A percentile compares a stretch with the other conserved stretches of the same genome.
phyloP scores from a whole-genome alignment of 2,888 invertebrate genomes.

The Xanthorhoe spadicearia region DNA sequence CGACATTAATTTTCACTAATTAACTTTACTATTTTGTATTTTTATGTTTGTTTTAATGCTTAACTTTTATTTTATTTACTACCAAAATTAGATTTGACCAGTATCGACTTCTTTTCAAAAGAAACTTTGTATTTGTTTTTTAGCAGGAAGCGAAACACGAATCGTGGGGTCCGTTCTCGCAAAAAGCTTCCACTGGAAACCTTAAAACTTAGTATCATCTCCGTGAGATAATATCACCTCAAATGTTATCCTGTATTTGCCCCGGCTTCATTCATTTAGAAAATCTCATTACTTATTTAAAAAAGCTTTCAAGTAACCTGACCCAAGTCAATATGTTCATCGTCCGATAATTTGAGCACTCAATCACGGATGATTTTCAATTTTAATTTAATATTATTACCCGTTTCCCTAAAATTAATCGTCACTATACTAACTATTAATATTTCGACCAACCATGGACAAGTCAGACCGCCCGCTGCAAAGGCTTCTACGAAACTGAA shows the following conservation, averaged over 20 bases:
- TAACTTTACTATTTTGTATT: constrained; percentile 10
- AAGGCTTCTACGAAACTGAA: constrained; percentile 50
- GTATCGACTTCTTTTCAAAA: background rate
- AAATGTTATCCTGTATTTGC: constrained; percentile 22
- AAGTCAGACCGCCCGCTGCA: constrained; percentile 69
- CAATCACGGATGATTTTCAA: constrained; percentile 54
- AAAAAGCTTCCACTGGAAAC: constrained; percentile 9
- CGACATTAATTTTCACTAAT: constrained; percentile 24
- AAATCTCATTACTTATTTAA: constrained; percentile 24
- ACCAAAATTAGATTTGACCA: background rate
- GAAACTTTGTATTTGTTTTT: background rate
- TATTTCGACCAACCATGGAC: constrained; percentile 64
- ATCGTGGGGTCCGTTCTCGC: constrained; percentile 4
- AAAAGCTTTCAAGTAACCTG: constrained; percentile 25
- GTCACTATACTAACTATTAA: constrained; percentile 65
- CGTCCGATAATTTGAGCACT: constrained; percentile 47
- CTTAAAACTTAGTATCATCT: constrained; percentile 13
- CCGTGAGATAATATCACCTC: constrained; percentile 21
- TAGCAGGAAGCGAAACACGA: constrained; percentile 16
- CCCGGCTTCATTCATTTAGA: constrained; percentile 21
- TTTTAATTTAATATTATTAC: constrained; percentile 58
- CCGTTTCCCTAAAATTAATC: constrained; percentile 62
- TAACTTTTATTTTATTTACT: constrained; percentile 2
- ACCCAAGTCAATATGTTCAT: constrained; percentile 33
- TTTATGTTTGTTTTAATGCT: constrained; percentile 20